phyloP scores from a whole-genome alignment of 2,888 invertebrate species.

The Sericinus montela region DNA sequence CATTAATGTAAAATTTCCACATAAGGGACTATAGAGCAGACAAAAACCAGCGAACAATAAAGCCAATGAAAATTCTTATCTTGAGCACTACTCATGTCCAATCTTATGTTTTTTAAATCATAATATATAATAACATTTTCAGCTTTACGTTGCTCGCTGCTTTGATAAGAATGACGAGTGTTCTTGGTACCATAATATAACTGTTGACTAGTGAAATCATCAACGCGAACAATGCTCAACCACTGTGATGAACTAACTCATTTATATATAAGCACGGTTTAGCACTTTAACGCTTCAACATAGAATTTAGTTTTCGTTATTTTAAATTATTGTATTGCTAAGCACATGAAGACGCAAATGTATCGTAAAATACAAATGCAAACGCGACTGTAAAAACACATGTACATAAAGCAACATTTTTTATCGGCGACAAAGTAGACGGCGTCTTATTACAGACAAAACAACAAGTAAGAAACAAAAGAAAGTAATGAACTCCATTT shows the following conservation, averaged over 20 bases:
- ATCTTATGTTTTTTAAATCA: not conserved
- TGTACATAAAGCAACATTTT: conserved; percentile 1
- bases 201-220: conserved; percentile 45
- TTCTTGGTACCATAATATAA: conserved; percentile 17
- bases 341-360: not conserved
- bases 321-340: not conserved
- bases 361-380: conserved; percentile 1
- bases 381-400: conserved; percentile 6
- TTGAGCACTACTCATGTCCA: too few species aligned
- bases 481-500: not conserved
- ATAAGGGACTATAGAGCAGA: too few species aligned
- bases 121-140: not conserved
- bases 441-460: conserved; percentile 1
- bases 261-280: not conserved
- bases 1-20: too few species aligned
- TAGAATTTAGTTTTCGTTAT: conserved; percentile 5
- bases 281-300: not conserved
- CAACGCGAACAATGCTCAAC: conserved; percentile 21
- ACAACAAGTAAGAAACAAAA: conserved; percentile 2
- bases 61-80: too few species aligned
- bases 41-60: too few species aligned
- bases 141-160: not conserved
- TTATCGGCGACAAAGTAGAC: conserved; percentile 1
- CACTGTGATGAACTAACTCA: conserved; percentile 1
- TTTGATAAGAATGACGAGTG: conserved; percentile 25